A percentile compares a stretch with the other conserved stretches of the same genome.
Evolutionary conservation across 1,140 invertebrate species (phyloP).

Genomic region (Pogonomyrmex barbatus): DNA sequence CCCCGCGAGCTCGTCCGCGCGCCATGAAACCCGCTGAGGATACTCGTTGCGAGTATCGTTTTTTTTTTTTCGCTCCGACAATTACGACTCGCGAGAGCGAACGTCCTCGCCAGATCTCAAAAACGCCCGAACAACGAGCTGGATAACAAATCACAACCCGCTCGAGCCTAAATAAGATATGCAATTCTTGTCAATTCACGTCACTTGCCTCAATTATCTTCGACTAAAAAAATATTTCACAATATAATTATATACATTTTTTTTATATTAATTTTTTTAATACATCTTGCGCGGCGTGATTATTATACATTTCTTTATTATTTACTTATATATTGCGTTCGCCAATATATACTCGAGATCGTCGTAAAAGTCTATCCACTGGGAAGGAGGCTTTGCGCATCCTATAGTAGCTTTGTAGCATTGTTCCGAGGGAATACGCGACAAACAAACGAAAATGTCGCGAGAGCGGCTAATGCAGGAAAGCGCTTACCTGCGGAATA

Average conservation of each 20-base stretch:
- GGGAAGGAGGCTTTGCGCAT: neutral
- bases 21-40: conserved; percentile 55
- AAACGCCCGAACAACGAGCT: neutral
- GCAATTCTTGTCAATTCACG: neutral
- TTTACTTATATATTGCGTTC: neutral
- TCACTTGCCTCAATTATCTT: neutral
- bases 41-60: conserved; percentile 58
- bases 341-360: neutral
- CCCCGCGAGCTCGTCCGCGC: conserved; percentile 51
- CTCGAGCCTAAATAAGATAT: neutral
- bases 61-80: conserved; percentile 64
- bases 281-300: neutral
- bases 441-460: conserved; percentile 60
- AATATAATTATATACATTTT: neutral
- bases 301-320: neutral
- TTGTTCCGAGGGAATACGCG: conserved; percentile 15
- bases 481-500: conserved; percentile 58
- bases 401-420: neutral
- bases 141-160: neutral
- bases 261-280: conserved; percentile 10
- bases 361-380: neutral
- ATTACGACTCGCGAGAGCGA: conserved; percentile 22
- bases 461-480: conserved; percentile 24
- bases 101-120: neutral
- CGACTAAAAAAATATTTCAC: neutral